Base-by-base conservation (phyloP, 2,113 vertebrate species). In the Dermatemys mawii region DNA sequence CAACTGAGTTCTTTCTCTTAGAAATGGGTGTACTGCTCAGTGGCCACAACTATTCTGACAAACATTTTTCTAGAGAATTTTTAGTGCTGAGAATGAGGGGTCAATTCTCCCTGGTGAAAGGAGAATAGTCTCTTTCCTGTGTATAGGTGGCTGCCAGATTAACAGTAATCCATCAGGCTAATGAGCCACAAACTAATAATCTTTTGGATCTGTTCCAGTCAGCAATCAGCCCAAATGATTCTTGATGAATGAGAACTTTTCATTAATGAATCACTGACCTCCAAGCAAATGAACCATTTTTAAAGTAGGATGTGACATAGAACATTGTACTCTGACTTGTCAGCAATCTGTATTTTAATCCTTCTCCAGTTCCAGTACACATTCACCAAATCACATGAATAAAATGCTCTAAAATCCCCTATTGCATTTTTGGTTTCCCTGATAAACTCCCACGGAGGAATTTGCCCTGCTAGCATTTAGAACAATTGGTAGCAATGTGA, bases 141-240 rank as follows among this genome's bases (percentile, higher is more conserved):
- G 32, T 26, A 11, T 22, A 75, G 67, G 44, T 51, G 48, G 78
- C 70, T 57, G 88, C 63, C 89, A 82, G 78, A 81, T 27, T 41
- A 93, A 51, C n/a, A 70, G 53, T 81, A 84, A 93, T 89, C 83
- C 53, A 16, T 50, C 44, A 91, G 12, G 6, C 80, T 94, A 95
- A 94, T 87, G 83, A 95, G 44, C 22, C 44, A 79, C 0, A 1
- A 38, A 88, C 24, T 83, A 75, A 63, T 84, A 14, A 46, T 78
- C 63, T 85, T 94, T 89, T 5, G 0, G 82, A 89, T 48, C 11
- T 8, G 1, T 89, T 89, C 78, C 53, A 29, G 49, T 6, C 41
- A 83, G 51, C 5, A 17, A 80, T 5, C 63, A 5, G 88, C 41
- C 12, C 1, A 0, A 81, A 44, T 0, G 0, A 49, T 12, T 83